Base-by-base conservation (phyloP, 2,113 vertebrate genomes). In the Empidonax traillii region DNA sequence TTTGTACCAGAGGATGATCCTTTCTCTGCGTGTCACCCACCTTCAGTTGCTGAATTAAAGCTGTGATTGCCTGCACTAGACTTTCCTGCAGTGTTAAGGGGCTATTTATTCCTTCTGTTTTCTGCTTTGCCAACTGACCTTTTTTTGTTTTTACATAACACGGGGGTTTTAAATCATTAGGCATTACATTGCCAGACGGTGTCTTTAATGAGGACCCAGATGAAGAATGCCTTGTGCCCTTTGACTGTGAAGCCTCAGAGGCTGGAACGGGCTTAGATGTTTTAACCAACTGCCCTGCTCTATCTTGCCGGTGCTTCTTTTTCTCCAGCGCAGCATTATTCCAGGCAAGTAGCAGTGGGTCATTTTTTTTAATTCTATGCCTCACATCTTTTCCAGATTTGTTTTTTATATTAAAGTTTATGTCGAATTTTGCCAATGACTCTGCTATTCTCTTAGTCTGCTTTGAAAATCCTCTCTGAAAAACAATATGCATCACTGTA, bases 401-500 rank as follows among this genome's bases (percentile, higher is more conserved):
- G 94, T 98, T 98, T 93, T 97, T 98, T 79, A 98, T 85, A 79
- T 92, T 98, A 14, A 98, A 95, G 65, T 98, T 98, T 46, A 98
- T 93, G 80, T 98, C 97, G 46, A 98, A 98, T 93, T 96, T 98
- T 52, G 94, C 97, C 79, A 98, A 23, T 27, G 95, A 89, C 13
- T 97, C 96, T 0, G 96, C 84, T 72, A 98, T 73, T 96, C 87
- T 98, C 91, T 93, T 97, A 12, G 94, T 56, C 19, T 97, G 97
- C 69, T 94, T 98, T 20, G 95, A 83, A 97, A 85, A 97, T 47
- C 96, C 93, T 78, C 35, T 97, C 90, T 98, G 98, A 92, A 98
- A 98, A 81, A 98, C 63, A 91, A 98, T 51, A 56, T 98, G 98
- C 98, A 98, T 98, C 78, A 98, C 78, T 3, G 98, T 98, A 80